phyloP scores from a whole-genome alignment of 2,888 invertebrate species.

The Rhagonycha lutea region DNA sequence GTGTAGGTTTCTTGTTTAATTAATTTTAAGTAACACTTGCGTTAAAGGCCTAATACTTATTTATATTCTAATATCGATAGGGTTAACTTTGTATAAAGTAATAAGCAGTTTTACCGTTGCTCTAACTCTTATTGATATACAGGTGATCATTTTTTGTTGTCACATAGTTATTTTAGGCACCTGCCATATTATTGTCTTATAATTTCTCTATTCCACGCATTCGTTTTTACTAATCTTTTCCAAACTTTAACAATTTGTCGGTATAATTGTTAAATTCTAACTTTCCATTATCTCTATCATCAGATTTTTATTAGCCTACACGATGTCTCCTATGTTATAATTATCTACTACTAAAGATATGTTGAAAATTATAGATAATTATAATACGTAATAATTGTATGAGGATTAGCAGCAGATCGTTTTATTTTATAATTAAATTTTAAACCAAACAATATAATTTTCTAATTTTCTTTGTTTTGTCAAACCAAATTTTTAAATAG shows the following conservation, averaged over 20 bases:
- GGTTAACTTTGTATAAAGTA: not conserved
- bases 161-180: not conserved
- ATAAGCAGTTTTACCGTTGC: not conserved
- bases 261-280: constrained; percentile 40
- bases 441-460: not conserved
- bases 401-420: not conserved
- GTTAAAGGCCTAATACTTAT: not conserved
- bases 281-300: constrained; percentile 16
- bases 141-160: not conserved
- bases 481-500: not conserved
- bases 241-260: constrained; percentile 41
- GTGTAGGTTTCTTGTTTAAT: not conserved
- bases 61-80: not conserved
- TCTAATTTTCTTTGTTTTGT: not conserved
- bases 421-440: not conserved
- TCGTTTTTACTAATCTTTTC: not conserved
- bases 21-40: not conserved
- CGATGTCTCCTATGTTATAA: not conserved
- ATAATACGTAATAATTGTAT: not conserved
- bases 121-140: not conserved
- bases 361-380: not conserved
- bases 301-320: constrained; percentile 3
- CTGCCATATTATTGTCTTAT: not conserved
- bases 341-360: not conserved
- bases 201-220: not conserved